A percentile compares a stretch with the other conserved stretches of the same genome.
phyloP scores from a whole-genome alignment of 2,113 vertebrate species.

The Cheilinus undulatus region DNA sequence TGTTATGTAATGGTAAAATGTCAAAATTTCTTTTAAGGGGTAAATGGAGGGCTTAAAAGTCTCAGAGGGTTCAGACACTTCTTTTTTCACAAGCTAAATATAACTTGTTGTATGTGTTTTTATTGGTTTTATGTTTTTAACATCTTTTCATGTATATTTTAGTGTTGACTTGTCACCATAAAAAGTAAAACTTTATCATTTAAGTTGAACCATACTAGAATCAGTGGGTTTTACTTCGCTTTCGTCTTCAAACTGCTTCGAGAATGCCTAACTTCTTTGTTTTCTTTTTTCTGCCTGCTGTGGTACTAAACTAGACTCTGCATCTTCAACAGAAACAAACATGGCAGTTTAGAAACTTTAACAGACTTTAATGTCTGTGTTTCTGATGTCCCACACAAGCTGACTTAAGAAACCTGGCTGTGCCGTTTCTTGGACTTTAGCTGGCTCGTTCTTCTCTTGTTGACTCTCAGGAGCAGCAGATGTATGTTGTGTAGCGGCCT shows the following conservation, averaged over 20 bases:
- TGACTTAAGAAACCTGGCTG: conserved; percentile 26
- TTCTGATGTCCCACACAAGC: background rate
- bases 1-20: too few species aligned
- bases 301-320: conserved; percentile 1
- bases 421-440: background rate
- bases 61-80: too few species aligned
- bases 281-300: conserved; percentile 26
- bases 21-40: too few species aligned
- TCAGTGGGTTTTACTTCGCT: conserved; percentile 59
- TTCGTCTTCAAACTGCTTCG: conserved; percentile 78
- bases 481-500: background rate
- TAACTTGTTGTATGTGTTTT: too few species aligned
- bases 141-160: too few species aligned
- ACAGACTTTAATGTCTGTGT: background rate
- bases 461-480: background rate
- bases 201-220: background rate
- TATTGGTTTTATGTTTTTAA: too few species aligned
- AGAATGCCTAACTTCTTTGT: conserved; percentile 75
- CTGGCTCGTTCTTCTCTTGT: conserved; percentile 1
- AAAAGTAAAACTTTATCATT: too few species aligned
- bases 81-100: too few species aligned
- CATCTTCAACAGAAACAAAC: conserved; percentile 29
- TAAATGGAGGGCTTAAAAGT: too few species aligned
- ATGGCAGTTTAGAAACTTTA: background rate
- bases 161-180: too few species aligned